These are phyloP conservation scores for Hydropsyche betteni DNA, from an alignment of 2,888 invertebrate species.

Conservation along the genomic window DNA sequence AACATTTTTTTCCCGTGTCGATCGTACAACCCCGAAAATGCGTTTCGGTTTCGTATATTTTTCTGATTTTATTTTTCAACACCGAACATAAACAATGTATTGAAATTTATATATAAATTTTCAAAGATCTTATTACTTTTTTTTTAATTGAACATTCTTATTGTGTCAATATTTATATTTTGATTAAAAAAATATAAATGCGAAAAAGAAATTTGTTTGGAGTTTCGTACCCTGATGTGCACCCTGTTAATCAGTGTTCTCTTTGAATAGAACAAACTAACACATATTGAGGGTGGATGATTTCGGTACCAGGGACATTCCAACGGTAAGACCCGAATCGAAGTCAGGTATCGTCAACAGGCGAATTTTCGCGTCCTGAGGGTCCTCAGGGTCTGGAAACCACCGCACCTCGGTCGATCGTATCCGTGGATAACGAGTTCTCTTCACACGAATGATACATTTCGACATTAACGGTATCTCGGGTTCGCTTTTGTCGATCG, in stretches of 20 bases:
- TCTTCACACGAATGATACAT: slow-evolving; percentile 31
- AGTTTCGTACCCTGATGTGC: slow-evolving; percentile 1
- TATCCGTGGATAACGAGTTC: slow-evolving; percentile 7
- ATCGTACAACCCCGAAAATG: not conserved
- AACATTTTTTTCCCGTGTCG: slow-evolving; percentile 2
- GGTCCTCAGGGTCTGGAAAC: not conserved
- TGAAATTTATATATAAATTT: no score
- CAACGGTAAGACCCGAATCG: not conserved
- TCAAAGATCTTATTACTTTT: no score
- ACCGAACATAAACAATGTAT: no score
- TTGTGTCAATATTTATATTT: no score
- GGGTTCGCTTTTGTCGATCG: slow-evolving; percentile 24
- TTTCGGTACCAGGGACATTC: slow-evolving; percentile 3
- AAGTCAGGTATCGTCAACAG: slow-evolving; percentile 18
- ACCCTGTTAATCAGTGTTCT: slow-evolving; percentile 19
- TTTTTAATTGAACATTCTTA: no score
- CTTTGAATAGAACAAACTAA: slow-evolving; percentile 4
- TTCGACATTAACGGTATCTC: slow-evolving; percentile 28
- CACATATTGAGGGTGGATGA: slow-evolving; percentile 1
- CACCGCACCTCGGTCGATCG: not conserved
- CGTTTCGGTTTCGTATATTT: not conserved
- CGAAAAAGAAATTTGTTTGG: not conserved
- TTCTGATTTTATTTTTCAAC: not conserved
- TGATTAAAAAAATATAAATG: no score
- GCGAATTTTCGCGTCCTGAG: not conserved